These are phyloP conservation scores for Albula goreensis DNA, from an alignment of 2,113 vertebrate species.

Conservation along the genomic window DNA sequence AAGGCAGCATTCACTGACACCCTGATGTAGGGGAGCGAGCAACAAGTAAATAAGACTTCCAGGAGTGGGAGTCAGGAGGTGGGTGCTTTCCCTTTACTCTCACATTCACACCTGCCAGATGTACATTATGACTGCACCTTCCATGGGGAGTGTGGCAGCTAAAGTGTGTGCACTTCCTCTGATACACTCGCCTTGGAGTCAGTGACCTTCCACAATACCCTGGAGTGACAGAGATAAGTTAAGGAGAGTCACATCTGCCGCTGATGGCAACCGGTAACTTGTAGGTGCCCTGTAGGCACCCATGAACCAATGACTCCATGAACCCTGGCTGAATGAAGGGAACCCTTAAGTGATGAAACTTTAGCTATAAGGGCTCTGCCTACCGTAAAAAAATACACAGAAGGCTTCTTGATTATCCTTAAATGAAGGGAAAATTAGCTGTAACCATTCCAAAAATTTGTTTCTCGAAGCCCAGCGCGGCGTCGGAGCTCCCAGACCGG, in stretches of 20 bases:
- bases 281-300: too few relatives aligned
- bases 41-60: not conserved
- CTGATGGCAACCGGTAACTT: too few relatives aligned
- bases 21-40: not conserved
- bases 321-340: not conserved
- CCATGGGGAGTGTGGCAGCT: too few relatives aligned
- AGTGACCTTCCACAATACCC: too few relatives aligned
- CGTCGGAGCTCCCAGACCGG: slow-evolving; percentile 40
- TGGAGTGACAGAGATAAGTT: too few relatives aligned
- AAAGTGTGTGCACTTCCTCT: too few relatives aligned
- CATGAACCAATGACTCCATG: not conserved
- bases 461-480: slow-evolving; percentile 35
- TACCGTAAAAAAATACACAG: slow-evolving; percentile 54
- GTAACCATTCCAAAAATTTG: slow-evolving; percentile 56
- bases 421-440: slow-evolving; percentile 56
- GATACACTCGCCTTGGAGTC: too few relatives aligned
- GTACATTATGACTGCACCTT: not conserved
- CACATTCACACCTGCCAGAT: not conserved
- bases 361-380: slow-evolving; percentile 33
- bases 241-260: too few relatives aligned
- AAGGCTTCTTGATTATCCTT: slow-evolving; percentile 55
- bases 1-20: not conserved
- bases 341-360: not conserved
- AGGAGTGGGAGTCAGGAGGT: too few relatives aligned
- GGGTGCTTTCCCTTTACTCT: too few relatives aligned